Base-by-base conservation (phyloP, 1,140 invertebrate genomes). In the Linepithema humile region DNA sequence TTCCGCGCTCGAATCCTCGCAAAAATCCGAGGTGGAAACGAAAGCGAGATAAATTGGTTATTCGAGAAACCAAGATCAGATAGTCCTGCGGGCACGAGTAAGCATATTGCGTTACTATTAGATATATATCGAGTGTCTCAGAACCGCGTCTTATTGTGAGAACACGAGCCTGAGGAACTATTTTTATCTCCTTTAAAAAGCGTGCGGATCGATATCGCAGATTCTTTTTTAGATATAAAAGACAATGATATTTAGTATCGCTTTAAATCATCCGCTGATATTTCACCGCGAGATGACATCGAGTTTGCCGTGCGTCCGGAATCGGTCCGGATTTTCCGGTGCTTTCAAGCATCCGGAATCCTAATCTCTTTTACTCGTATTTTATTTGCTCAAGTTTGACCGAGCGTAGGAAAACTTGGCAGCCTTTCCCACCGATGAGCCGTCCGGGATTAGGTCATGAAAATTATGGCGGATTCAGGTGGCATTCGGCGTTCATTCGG, bases 11-110 rank as follows among this genome's bases (percentile, higher is more conserved):
- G 35, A 69, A 10, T 69, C 40, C 17, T 57, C 48, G 64, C 26
- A 29, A 62, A 50, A 26, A 57, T 23, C 20, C 10, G 43, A 60
- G 32, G 10, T 70, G 57, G 43, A 75, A 70, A 80, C 35, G 62
- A 69, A 26, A 78, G 35, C 60, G 64, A 32, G 64, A 80, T 6
- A 23, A 80, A 80, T 80, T 70, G 75, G 48, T 80, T 55, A 80
- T 80, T 80, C 64, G 75, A 78, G 75, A 69, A 78, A 78, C 62
- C 45, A 9, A 40, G 74, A 77, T 70, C 64, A 40, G 50, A 80
- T 43, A 29, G 29, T 57, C 64, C 38, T 70, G 55, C 12, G 23
- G 48, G 32, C 20, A 26, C 62, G 60, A 75, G 29, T 53, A 57
- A 69, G 32, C 20, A 15, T 40, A 67, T 67, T 53, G 60, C 50